Conservation (phyloP, 23 tunicate species). For the Styela plicata region DNA sequence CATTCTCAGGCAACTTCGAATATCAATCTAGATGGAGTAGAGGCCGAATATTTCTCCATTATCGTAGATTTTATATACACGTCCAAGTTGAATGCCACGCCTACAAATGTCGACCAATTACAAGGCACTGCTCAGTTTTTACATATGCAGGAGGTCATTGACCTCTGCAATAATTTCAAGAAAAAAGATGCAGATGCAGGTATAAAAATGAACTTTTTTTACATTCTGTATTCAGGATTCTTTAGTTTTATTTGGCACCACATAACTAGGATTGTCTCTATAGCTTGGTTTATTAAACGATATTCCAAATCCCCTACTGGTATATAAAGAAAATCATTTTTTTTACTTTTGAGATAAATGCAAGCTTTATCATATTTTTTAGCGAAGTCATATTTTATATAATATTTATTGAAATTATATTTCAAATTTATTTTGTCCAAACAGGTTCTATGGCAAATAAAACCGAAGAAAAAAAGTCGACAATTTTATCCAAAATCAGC, state of each 20-base stretch:
- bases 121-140: constrained; percentile 41
- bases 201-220: no score
- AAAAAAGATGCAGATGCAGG: constrained; percentile 10
- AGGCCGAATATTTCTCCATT: constrained; percentile 35
- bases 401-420: background rate
- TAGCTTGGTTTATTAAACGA: background rate
- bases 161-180: constrained; percentile 51
- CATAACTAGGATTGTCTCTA: background rate
- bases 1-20: constrained; percentile 1
- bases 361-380: background rate
- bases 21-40: constrained; percentile 75
- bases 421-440: background rate
- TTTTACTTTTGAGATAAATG: no score
- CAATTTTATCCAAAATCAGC: background rate
- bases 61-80: constrained; percentile 67
- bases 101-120: constrained; percentile 59
- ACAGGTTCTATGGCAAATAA: background rate
- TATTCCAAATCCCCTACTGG: background rate
- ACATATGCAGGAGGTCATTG: constrained; percentile 53
- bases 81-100: constrained; percentile 43
- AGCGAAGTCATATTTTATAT: background rate
- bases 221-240: no score
- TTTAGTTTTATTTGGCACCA: background rate
- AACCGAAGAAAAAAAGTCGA: background rate
- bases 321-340: background rate